Evolutionary conservation across 2,797 vertebrate genomes (phyloP).

Genomic region (Bufotes viridis): DNA sequence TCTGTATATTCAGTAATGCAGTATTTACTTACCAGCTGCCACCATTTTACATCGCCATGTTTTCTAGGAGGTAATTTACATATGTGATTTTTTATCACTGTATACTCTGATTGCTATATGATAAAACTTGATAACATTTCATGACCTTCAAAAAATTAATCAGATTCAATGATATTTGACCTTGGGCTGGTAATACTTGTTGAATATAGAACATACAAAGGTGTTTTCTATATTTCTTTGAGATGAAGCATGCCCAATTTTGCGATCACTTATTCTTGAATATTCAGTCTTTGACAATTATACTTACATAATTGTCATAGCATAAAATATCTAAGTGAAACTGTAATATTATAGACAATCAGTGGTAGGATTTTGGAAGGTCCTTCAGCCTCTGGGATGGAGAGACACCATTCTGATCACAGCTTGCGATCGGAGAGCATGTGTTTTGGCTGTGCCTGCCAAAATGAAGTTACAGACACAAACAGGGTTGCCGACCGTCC

Average conservation of each 20-base stretch:
- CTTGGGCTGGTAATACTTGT: background rate
- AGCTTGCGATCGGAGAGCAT: too few relatives aligned
- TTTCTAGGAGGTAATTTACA: too few relatives aligned
- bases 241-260: background rate
- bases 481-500: too few relatives aligned
- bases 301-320: background rate
- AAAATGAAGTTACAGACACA: too few relatives aligned
- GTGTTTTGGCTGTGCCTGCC: too few relatives aligned
- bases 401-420: too few relatives aligned
- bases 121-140: background rate
- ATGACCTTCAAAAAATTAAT: too few relatives aligned
- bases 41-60: too few relatives aligned
- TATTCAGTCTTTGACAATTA: background rate
- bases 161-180: background rate
- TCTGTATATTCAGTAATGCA: too few relatives aligned
- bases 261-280: background rate
- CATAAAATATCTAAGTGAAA: background rate
- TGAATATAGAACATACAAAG: background rate
- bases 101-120: background rate
- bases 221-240: background rate
- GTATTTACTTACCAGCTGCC: too few relatives aligned
- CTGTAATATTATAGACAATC: background rate
- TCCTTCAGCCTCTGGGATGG: too few relatives aligned
- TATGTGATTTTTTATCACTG: background rate
- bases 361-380: too few relatives aligned